Base-by-base conservation (phyloP, 2,888 invertebrate genomes). In the Pinctada fucata region DNA sequence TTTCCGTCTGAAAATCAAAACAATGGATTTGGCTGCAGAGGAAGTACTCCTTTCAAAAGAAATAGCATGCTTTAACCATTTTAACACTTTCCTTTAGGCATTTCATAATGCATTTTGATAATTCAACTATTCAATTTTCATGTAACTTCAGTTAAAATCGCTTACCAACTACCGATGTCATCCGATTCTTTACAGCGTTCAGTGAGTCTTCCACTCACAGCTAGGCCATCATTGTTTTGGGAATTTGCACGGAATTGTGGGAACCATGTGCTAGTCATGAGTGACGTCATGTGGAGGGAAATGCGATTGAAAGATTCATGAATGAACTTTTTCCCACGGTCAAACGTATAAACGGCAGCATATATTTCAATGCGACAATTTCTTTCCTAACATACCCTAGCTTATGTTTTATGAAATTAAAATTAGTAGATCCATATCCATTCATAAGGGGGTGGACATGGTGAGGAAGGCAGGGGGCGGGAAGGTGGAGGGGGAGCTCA, bases 261-360 rank as follows among this genome's bases (percentile, higher is more conserved):
- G 89, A 80, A 86, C 79, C 79, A 83, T 86, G 84, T 86, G 83
- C 81, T 79, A 82, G 79, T 69, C 64, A 51, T 50, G 48, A n/a
- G 72, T 86, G 88, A 89, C 88, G 88, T 89, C 88, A 86, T 81
- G 69, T 72, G 80, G 84, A 83, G 86, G 85, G 85, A 85, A 82
- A 82, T 75, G 72, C 69, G n/a, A n/a, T n/a, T n/a, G n/a, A n/a
- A n/a, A 78, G 70, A 48, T 49, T 2, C 48, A 47, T 52, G 49
- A 70, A n/a, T n/a, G n/a, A n/a, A n/a, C n/a, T n/a, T n/a, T n/a
- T n/a, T n/a, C n/a, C n/a, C n/a, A n/a, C 13, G 45, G 63, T 66
- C n/a, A 49, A 50, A 66, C 50, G 49, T 6, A 66, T 58, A 67
- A 16, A 65, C 8, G 50, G 3, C 13, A 63, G 48, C 3, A 73